Percentiles rank a stretch among this genome's conserved stretches.
These are phyloP conservation scores for Lamprotornis superbus DNA, from an alignment of 2,113 vertebrate genomes.

Conservation along the genomic window DNA sequence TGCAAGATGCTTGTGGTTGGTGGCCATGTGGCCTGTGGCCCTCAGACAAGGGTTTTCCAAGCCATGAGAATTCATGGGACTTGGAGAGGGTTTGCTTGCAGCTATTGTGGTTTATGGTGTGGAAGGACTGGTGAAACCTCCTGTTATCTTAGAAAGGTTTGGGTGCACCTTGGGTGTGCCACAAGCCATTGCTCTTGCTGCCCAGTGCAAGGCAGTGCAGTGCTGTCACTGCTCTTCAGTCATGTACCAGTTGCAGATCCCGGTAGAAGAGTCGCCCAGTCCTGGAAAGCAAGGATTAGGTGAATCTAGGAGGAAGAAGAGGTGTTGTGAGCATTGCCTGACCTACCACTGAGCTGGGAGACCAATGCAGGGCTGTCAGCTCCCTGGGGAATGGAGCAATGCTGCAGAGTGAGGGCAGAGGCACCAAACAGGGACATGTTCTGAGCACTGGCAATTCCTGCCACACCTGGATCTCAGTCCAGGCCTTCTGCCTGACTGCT, in stretches of 20 bases:
- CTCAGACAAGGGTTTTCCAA: not conserved
- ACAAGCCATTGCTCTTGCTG: not conserved
- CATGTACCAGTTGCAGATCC: not conserved
- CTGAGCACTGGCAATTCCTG: not conserved
- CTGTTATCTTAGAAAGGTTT: not conserved
- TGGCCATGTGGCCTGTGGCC: not conserved
- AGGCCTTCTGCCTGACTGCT: not conserved
- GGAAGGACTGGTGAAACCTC: not conserved
- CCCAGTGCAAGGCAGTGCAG: not conserved
- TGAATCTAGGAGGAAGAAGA: not conserved
- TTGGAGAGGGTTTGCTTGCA: not conserved
- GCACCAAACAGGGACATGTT: rapidly evolving
- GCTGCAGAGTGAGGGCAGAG: not conserved
- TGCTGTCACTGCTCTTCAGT: not conserved
- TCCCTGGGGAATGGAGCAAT: not conserved
- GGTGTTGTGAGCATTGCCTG: not conserved
- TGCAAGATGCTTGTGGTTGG: constrained; percentile 26
- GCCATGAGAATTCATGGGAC: not conserved
- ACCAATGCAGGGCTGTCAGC: not conserved
- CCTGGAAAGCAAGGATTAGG: not conserved
- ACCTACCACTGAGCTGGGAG: not conserved
- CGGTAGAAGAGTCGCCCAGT: not conserved
- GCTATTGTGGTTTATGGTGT: not conserved
- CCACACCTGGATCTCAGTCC: not conserved
- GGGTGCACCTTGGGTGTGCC: not conserved